Percentiles rank a stretch among this genome's conserved stretches.
Evolutionary conservation across 2,888 invertebrate genomes (phyloP).

Genomic region (Lasioglossum figueresi): DNA sequence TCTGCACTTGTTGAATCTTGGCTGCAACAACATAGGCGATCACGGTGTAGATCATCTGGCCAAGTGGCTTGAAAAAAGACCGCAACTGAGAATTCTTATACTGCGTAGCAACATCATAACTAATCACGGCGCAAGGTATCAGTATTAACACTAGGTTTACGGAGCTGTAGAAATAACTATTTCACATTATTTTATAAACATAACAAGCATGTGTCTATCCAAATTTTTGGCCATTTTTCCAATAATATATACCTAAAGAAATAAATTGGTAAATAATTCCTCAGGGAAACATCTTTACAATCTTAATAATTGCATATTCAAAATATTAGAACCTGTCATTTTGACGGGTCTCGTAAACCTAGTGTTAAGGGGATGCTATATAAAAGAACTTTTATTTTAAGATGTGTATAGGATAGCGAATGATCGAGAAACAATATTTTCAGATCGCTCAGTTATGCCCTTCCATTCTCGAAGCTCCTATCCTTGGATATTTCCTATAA

Average conservation of each 20-base stretch:
- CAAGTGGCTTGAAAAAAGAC: constrained; percentile 85
- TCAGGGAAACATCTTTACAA: too few species aligned
- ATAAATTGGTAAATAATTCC: too few species aligned
- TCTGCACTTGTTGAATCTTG: constrained; percentile 86
- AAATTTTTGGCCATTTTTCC: too few species aligned
- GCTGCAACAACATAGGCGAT: constrained; percentile 87
- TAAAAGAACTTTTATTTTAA: too few species aligned
- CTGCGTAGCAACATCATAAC: constrained; percentile 86
- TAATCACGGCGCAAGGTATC: constrained; percentile 85
- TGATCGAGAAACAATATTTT: constrained; percentile 40
- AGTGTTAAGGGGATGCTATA: too few species aligned
- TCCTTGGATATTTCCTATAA: constrained; percentile 87
- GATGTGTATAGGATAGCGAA: background rate
- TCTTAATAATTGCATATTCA: too few species aligned
- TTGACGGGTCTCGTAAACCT: too few species aligned
- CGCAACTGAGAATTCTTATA: constrained; percentile 85
- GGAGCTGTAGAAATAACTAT: too few species aligned
- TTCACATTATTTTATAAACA: too few species aligned
- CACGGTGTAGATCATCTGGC: constrained; percentile 86
- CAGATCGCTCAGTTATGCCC: constrained; percentile 85
- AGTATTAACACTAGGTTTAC: background rate
- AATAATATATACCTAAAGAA: too few species aligned
- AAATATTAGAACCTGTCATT: too few species aligned
- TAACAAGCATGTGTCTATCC: too few species aligned
- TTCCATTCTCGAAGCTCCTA: constrained; percentile 86